These are phyloP conservation scores for Cryptus armator DNA, from an alignment of 2,888 invertebrate genomes.

Conservation along the genomic window DNA sequence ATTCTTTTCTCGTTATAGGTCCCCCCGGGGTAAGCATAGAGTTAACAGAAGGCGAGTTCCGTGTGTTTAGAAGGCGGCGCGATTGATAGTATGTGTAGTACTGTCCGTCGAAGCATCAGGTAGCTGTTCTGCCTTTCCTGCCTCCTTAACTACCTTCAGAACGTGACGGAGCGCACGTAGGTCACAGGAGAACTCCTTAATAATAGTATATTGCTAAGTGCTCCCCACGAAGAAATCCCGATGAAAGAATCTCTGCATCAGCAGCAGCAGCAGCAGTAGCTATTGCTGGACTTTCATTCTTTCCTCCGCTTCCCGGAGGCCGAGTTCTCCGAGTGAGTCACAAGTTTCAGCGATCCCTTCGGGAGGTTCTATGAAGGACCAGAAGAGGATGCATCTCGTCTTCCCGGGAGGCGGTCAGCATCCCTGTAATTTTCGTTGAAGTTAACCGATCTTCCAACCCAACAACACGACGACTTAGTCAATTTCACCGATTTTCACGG, in stretches of 20 bases:
- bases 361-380: conserved; percentile 12
- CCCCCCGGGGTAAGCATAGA: neutral
- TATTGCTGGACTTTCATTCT: neutral
- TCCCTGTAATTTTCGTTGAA: conserved; percentile 13
- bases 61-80: conserved; percentile 5
- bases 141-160: neutral
- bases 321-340: conserved; percentile 33
- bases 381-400: neutral
- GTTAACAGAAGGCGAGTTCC: neutral
- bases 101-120: conserved; percentile 3
- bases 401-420: neutral
- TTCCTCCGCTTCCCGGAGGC: conserved; percentile 6
- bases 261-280: neutral
- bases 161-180: conserved; percentile 5
- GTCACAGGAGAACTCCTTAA: neutral
- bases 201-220: neutral
- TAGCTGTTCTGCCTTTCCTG: neutral
- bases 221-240: neutral
- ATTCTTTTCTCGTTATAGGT: neutral
- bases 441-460: neutral
- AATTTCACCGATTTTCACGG: conserved; percentile 1
- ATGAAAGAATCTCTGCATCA: conserved; percentile 9
- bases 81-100: conserved; percentile 6
- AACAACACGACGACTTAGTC: neutral
- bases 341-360: neutral